Evolutionary conservation across 2,113 vertebrate species (phyloP).

Genomic region (Marcusenius ussheri): DNA sequence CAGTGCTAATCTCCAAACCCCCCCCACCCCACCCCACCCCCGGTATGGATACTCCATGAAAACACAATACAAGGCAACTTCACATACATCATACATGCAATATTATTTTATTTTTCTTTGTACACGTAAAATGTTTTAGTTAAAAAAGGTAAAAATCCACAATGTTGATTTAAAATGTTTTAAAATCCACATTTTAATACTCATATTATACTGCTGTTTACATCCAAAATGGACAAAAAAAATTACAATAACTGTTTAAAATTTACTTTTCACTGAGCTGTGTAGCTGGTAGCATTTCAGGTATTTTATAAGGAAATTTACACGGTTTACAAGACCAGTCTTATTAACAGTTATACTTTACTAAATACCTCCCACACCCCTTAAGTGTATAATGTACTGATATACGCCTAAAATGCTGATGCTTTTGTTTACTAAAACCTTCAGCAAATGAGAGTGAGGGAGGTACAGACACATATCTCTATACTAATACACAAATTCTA

Average conservation of each 20-base stretch:
- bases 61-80: not conserved
- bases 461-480: not conserved
- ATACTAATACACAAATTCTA: not conserved
- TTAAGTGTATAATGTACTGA: not conserved
- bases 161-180: not conserved
- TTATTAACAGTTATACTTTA: not conserved
- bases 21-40: not conserved
- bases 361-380: not conserved
- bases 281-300: not conserved
- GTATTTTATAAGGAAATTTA: not conserved
- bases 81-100: not conserved
- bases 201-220: not conserved
- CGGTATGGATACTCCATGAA: not conserved
- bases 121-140: not conserved
- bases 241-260: not conserved
- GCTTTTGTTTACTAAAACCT: not conserved
- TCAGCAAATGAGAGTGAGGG: not conserved
- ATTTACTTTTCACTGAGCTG: not conserved
- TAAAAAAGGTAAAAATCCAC: not conserved
- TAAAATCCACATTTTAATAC: slow-evolving; percentile 1
- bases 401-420: not conserved
- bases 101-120: not conserved
- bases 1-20: not conserved
- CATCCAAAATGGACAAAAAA: not conserved
- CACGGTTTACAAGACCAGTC: not conserved